Conservation (phyloP, 2,797 vertebrate species). For the Mormyrops boulengeri region DNA sequence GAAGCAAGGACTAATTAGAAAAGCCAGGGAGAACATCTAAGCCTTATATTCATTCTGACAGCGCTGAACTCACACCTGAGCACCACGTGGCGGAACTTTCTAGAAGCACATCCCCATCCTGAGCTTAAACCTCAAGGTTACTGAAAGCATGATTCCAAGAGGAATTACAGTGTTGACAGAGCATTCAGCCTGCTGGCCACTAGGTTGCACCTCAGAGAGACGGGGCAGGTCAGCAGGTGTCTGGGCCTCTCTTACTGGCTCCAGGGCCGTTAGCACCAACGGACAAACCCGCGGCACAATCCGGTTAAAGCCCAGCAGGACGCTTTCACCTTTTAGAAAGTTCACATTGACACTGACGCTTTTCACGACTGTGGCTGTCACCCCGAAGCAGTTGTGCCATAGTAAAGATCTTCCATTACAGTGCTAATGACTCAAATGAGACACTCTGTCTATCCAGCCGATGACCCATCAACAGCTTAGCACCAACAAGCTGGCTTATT, state of each 20-base stretch:
- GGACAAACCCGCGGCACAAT: not conserved
- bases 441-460: slow-evolving; percentile 23
- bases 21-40: not conserved
- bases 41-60: not conserved
- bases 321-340: not conserved
- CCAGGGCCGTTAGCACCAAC: not conserved
- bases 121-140: not conserved
- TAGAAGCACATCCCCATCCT: not conserved
- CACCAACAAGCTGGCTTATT: slow-evolving; percentile 29
- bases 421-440: not conserved
- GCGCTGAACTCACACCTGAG: not conserved
- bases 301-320: not conserved
- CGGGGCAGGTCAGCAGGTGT: not conserved
- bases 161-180: not conserved
- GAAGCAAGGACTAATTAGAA: slow-evolving; percentile 7
- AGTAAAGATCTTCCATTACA: slow-evolving; percentile 29
- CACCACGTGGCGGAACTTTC: not conserved
- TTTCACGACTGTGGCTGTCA: not conserved
- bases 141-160: not conserved
- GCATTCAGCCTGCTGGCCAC: not conserved
- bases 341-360: not conserved
- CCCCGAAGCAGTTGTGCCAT: not conserved
- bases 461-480: slow-evolving; percentile 19
- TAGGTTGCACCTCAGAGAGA: not conserved
- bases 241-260: not conserved